A percentile compares a stretch with the other conserved stretches of the same genome.
Conservation (phyloP, 2,888 invertebrate species). For the Pandemis heparana region DNA sequence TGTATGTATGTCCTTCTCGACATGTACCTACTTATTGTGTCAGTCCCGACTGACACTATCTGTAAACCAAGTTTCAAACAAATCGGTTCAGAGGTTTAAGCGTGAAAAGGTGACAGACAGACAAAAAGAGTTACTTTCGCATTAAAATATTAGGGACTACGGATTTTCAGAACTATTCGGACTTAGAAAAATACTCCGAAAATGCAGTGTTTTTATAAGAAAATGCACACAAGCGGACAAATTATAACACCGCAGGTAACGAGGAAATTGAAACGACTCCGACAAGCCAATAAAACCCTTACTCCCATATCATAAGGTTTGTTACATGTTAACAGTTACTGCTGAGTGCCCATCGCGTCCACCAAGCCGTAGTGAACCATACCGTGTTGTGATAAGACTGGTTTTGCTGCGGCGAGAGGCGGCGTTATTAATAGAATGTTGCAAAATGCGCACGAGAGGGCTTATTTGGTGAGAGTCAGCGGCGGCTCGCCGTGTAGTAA, state of each 20-base stretch:
- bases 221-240: slow-evolving; percentile 49
- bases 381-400: background rate
- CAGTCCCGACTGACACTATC: too few species aligned
- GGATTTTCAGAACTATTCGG: background rate
- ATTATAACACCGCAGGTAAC: slow-evolving; percentile 68
- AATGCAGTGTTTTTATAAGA: slow-evolving; percentile 23
- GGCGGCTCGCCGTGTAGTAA: slow-evolving; percentile 40
- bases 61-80: too few species aligned
- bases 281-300: slow-evolving; percentile 2
- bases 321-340: slow-evolving; percentile 1
- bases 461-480: slow-evolving; percentile 75
- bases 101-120: too few species aligned
- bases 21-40: too few species aligned
- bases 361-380: background rate
- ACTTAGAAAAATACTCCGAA: background rate
- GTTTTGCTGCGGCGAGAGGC: background rate
- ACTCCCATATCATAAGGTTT: background rate
- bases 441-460: slow-evolving; percentile 73
- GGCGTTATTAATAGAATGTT: slow-evolving; percentile 41
- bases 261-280: slow-evolving; percentile 48
- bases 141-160: too few species aligned
- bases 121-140: too few species aligned
- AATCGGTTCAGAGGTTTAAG: too few species aligned
- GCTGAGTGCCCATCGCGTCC: background rate
- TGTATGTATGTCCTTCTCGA: too few species aligned